phyloP scores from a whole-genome alignment of 1,140 invertebrate genomes.

The Paraescarpia echinospica region DNA sequence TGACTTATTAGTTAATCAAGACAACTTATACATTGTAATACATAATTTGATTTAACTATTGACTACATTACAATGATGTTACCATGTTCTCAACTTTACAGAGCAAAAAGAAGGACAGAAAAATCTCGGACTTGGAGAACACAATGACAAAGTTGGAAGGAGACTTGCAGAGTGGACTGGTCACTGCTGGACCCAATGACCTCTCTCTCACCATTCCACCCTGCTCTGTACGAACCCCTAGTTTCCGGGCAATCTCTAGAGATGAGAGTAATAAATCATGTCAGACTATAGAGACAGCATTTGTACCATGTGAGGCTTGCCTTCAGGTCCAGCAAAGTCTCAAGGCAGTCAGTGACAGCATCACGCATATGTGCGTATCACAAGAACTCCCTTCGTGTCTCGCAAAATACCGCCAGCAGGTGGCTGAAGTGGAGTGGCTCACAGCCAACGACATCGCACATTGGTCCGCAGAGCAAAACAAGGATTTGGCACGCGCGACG shows the following conservation, averaged over 20 bases:
- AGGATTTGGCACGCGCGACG: conserved; percentile 48
- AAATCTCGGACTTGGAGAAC: conserved; percentile 42
- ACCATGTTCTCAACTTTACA: conserved; percentile 28
- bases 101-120: conserved; percentile 44
- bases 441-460: conserved; percentile 44
- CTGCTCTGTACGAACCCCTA: background rate
- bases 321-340: conserved; percentile 49
- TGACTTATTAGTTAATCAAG: background rate
- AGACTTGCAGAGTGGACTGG: background rate
- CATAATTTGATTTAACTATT: background rate
- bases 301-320: conserved; percentile 55
- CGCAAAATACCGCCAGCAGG: conserved; percentile 43
- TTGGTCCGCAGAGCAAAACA: conserved; percentile 52
- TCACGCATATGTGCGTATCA: conserved; percentile 46
- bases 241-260: conserved; percentile 6
- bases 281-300: conserved; percentile 54
- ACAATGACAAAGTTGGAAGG: conserved; percentile 22
- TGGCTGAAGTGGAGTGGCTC: conserved; percentile 47
- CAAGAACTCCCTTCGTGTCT: conserved; percentile 48
- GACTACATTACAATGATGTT: background rate
- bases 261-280: conserved; percentile 49
- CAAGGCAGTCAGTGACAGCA: conserved; percentile 40
- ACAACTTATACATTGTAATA: background rate
- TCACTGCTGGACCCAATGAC: background rate
- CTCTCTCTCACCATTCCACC: background rate